A percentile compares a stretch with the other conserved stretches of the same genome.
phyloP scores from a whole-genome alignment of 2,113 vertebrate species.

The Myiozetetes cayanensis region DNA sequence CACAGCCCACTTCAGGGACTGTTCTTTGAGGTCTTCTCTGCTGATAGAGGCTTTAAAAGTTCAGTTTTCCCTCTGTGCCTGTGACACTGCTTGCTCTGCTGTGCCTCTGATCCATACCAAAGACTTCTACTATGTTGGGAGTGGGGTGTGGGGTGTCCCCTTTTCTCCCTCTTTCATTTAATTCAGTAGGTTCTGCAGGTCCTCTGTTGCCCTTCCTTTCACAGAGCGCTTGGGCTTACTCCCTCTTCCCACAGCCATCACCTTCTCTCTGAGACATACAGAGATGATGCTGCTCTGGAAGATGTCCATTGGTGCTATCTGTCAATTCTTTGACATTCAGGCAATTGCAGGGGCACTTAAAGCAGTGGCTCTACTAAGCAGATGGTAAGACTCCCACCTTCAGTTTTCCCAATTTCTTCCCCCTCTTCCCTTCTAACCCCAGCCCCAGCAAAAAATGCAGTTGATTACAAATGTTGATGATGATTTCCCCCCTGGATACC shows the following conservation, averaged over 20 bases:
- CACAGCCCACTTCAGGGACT: background rate
- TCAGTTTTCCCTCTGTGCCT: background rate
- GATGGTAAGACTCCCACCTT: background rate
- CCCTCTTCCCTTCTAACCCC: accelerated
- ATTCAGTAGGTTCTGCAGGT: background rate
- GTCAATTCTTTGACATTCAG: background rate
- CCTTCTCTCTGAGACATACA: background rate
- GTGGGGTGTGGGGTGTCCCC: accelerated
- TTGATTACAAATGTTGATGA: background rate
- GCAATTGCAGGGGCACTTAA: background rate
- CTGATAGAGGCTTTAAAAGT: background rate
- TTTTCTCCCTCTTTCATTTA: background rate
- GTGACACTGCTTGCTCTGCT: background rate
- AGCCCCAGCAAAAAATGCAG: background rate
- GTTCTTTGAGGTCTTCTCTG: background rate
- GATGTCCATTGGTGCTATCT: background rate
- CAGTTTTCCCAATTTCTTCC: background rate
- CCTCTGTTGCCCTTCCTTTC: background rate
- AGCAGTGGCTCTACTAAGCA: background rate
- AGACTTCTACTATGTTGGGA: background rate
- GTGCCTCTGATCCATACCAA: background rate
- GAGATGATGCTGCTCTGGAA: background rate
- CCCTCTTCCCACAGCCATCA: background rate
- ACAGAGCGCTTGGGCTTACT: background rate
- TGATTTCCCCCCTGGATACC: background rate